Evolutionary conservation across 2,888 invertebrate species (phyloP), one percentile per base, ranked within the genome.

Genomic region (Kuschelorhynchus macadamiae): DNA sequence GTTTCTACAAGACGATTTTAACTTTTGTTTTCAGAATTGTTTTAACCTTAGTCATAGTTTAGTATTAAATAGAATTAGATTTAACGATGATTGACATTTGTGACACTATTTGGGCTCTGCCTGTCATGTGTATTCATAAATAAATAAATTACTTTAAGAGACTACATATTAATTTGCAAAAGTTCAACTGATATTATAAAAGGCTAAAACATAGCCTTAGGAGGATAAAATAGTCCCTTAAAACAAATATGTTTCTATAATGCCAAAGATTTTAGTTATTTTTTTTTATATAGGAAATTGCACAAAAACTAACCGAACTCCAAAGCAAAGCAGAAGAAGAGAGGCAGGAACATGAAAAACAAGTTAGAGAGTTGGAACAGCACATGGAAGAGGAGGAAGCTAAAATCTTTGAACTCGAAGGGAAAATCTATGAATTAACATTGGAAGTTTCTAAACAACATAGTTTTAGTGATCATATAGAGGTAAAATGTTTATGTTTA

Each of bases 281-380:
- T 20, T 11, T 59, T 21, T 65, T 52, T 33, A 74, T 78, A 46
- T 72, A 85, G 80, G 87, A 87, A 72, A 82, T 87, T 59, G 79
- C 85, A 30, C 85, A 86, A 70, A 86, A 85, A 73, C 79, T 89
- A 67, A 85, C 86, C 67, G 86, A 86, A 60, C 86, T 87, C 80
- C 84, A 87, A 70, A 85, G 85, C 70, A 85, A 86, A 72, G 83
- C 86, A 41, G 84, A 86, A 62, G 81, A 83, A 17, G 82, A 86
- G 44, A 81, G 85, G 71, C 83, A 83, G 65, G 85, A 86, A 72
- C 85, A 87, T 74, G 80, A 87, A 62, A 84, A 83, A 66, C 81
- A 82, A 63, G 77, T 81, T 59, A 78, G 77, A 25, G 80, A 81
- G 60, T 73, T 83, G 46, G 79, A 82, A 69, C 73, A 76, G 52